phyloP scores from a whole-genome alignment of 2,888 invertebrate species.

The Lysandra bellargus region DNA sequence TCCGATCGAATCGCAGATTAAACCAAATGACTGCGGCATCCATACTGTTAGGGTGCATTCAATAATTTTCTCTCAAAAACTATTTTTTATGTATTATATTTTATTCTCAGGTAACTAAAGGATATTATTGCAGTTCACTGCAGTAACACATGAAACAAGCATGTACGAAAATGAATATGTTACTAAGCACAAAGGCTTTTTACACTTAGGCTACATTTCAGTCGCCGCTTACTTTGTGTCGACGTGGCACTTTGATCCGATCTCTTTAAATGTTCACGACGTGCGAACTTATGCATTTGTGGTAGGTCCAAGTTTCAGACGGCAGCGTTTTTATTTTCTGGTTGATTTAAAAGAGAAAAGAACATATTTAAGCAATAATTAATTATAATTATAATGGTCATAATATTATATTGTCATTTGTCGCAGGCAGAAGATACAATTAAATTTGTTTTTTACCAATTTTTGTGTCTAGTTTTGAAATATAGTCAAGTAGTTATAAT shows the following conservation, averaged over 20 bases:
- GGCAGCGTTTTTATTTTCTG: neutral
- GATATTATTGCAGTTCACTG: too few species aligned
- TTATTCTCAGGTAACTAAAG: too few species aligned
- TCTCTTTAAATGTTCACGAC: conserved; percentile 59
- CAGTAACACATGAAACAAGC: too few species aligned
- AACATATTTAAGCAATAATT: neutral
- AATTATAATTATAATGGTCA: too few species aligned
- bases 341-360: neutral
- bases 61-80: too few species aligned
- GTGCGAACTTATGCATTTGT: conserved; percentile 54
- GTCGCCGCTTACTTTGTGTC: conserved; percentile 46
- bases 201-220: conserved; percentile 43
- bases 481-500: neutral
- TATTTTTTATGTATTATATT: too few species aligned
- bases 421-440: too few species aligned
- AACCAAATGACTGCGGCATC: too few species aligned
- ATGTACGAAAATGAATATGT: conserved; percentile 15
- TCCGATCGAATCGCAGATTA: too few species aligned
- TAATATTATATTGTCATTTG: too few species aligned
- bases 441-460: too few species aligned
- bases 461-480: neutral
- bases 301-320: neutral
- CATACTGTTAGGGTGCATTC: too few species aligned
- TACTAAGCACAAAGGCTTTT: conserved; percentile 39
- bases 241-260: conserved; percentile 62